Conservation (phyloP, 2,888 invertebrate genomes). For the Entomobrya multifasciata region DNA sequence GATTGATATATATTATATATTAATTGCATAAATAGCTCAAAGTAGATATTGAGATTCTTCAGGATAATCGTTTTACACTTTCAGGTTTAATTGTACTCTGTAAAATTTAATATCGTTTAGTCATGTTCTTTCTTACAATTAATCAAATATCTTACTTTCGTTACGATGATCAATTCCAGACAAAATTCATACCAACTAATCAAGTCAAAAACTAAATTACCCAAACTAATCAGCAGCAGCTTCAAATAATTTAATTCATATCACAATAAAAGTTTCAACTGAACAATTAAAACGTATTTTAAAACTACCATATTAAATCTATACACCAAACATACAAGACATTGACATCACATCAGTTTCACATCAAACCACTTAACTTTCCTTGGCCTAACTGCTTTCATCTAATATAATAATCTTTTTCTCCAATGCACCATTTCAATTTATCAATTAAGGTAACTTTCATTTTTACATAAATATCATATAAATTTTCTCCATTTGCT, state of each 20-base stretch:
- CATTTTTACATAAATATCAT: neutral
- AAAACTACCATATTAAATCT: too few relatives aligned
- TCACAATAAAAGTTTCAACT: too few relatives aligned
- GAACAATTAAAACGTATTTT: too few relatives aligned
- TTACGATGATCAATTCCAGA: too few relatives aligned
- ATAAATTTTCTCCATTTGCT: neutral
- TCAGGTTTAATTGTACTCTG: conserved; percentile 11
- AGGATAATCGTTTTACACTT: neutral
- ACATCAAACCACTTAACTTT: too few relatives aligned
- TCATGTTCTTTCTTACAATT: neutral
- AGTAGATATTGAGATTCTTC: conserved; percentile 2
- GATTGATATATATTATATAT: too few relatives aligned
- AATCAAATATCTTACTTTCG: neutral
- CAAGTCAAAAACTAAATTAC: too few relatives aligned
- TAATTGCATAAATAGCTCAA: neutral
- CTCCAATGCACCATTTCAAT: neutral
- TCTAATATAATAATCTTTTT: neutral
- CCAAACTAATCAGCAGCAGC: neutral
- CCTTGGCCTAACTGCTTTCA: too few relatives aligned
- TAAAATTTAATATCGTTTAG: neutral
- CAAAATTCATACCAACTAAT: too few relatives aligned
- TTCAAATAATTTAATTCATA: neutral
- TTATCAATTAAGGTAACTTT: neutral
- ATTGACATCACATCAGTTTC: too few relatives aligned
- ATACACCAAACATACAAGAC: too few relatives aligned